phyloP scores from a whole-genome alignment of 2,113 vertebrate species.

The Engystomops pustulosus region DNA sequence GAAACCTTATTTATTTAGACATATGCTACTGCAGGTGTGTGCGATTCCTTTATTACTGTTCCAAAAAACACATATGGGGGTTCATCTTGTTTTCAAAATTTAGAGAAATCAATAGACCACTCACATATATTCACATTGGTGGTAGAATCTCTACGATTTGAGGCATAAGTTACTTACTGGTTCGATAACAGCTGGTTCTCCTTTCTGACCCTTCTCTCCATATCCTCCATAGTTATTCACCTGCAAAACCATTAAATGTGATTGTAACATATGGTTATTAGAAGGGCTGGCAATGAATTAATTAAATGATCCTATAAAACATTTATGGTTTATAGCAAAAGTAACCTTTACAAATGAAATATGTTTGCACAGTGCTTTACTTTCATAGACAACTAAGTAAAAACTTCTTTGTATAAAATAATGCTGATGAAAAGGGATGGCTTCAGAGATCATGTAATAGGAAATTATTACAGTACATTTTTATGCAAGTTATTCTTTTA shows the following conservation, averaged over 20 bases:
- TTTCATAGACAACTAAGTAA: background rate
- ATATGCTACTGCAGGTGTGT: no score
- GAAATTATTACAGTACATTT: background rate
- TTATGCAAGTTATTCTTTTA: background rate
- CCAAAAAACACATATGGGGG: no score
- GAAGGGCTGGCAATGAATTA: background rate
- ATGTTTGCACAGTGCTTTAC: background rate
- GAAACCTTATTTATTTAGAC: no score
- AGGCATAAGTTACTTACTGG: constrained; percentile 85
- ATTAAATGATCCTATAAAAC: background rate
- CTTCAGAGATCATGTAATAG: background rate
- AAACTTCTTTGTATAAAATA: background rate
- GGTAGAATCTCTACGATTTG: background rate
- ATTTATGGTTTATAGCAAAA: background rate
- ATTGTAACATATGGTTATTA: background rate
- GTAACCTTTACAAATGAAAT: constrained; percentile 4
- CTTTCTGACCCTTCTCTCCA: constrained; percentile 94
- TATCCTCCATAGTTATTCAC: constrained; percentile 79
- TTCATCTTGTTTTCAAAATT: no score
- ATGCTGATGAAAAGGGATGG: background rate
- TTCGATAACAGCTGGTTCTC: constrained; percentile 95
- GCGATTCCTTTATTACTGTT: no score
- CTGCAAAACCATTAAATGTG: constrained; percentile 67
- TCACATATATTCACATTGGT: no score
- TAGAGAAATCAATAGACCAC: no score